Percentiles rank a stretch among this genome's conserved stretches.
Evolutionary conservation across 2,113 vertebrate genomes (phyloP).

Genomic region (Heterochromis multidens): DNA sequence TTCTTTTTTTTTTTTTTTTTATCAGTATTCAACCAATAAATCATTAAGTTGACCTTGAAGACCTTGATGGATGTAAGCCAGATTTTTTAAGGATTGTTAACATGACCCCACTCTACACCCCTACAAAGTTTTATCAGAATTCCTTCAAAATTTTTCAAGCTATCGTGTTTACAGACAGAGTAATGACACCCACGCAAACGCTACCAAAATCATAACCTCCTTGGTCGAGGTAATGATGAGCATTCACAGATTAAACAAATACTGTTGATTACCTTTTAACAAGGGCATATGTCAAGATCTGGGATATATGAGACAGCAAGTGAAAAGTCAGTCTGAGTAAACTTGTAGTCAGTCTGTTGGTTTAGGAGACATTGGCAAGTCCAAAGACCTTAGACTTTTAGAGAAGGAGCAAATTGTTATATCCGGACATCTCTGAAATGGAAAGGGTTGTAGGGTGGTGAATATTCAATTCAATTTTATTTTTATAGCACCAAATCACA

Average conservation of each 20-base stretch:
- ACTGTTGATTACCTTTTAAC: background rate
- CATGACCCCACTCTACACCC: background rate
- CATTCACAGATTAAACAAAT: background rate
- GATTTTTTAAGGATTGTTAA: background rate
- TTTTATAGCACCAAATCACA: too few relatives aligned
- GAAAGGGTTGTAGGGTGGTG: background rate
- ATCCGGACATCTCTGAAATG: background rate
- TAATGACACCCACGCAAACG: background rate
- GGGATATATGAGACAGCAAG: background rate
- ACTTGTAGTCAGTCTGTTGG: background rate
- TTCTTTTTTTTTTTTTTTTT: too few relatives aligned
- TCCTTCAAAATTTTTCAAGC: background rate
- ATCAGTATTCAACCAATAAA: background rate
- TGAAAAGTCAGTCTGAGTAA: background rate
- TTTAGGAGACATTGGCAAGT: background rate
- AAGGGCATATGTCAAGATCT: background rate
- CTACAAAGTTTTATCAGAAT: background rate
- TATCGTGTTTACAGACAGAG: background rate
- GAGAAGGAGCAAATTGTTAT: background rate
- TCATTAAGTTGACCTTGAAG: background rate
- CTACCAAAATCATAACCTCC: background rate
- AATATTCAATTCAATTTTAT: too few relatives aligned
- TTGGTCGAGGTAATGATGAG: background rate
- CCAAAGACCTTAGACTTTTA: background rate
- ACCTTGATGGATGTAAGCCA: background rate